Percentiles rank a stretch among this genome's conserved stretches.
Evolutionary conservation across 2,797 vertebrate genomes (phyloP).

Genomic region (Sebastiscus tertius): DNA sequence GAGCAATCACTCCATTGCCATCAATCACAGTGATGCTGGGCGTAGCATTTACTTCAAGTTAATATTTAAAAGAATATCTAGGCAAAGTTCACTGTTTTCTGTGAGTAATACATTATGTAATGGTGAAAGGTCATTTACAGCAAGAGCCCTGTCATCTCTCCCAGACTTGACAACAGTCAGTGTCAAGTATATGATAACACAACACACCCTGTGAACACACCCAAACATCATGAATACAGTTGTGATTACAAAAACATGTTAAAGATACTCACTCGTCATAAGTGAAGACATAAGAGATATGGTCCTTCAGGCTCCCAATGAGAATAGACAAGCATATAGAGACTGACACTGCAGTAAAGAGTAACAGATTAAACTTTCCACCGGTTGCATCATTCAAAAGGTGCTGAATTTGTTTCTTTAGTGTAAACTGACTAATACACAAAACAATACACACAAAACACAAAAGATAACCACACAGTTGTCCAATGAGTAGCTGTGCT

Average conservation of each 20-base stretch:
- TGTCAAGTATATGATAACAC: neutral
- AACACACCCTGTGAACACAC: neutral
- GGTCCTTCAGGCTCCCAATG: conserved; percentile 72
- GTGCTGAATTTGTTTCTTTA: neutral
- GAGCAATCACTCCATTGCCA: neutral
- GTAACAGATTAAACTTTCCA: neutral
- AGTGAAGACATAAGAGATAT: conserved; percentile 88
- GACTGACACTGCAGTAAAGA: conserved; percentile 62
- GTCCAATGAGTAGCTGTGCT: neutral
- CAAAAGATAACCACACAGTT: neutral
- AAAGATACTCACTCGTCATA: conserved; percentile 85
- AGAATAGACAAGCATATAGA: conserved; percentile 70
- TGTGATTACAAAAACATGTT: neutral
- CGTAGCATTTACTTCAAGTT: neutral
- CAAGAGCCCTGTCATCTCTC: neutral
- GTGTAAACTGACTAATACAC: neutral
- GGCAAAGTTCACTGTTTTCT: conserved; percentile 17
- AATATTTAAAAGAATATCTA: conserved; percentile 30
- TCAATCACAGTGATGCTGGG: neutral
- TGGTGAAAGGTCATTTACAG: conserved; percentile 23
- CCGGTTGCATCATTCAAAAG: neutral
- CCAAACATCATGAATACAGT: neutral
- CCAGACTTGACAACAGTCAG: neutral
- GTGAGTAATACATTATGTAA: neutral
- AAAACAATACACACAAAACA: neutral